Percentiles rank a stretch among this genome's conserved stretches.
Conservation (phyloP, 2,888 invertebrate genomes). For the Hypomecis atomaria region DNA sequence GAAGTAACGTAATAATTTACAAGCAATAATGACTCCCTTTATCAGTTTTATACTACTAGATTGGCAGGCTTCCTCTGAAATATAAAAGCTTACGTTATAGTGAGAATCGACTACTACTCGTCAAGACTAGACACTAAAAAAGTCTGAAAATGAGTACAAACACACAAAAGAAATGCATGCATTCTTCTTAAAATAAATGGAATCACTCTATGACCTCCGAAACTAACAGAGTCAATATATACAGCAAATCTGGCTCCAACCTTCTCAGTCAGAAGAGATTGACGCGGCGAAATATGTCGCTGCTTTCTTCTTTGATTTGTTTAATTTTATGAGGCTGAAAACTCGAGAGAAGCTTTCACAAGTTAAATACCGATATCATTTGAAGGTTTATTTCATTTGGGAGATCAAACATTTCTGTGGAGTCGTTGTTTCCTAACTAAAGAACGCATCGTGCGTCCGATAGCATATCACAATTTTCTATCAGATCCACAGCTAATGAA, state of each 20-base stretch:
- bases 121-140: constrained; percentile 81
- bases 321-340: constrained; percentile 8
- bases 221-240: constrained; percentile 75
- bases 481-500: constrained; percentile 55
- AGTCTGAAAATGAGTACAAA: constrained; percentile 80
- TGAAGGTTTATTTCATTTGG: constrained; percentile 31
- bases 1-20: constrained; percentile 36
- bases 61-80: constrained; percentile 71
- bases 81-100: constrained; percentile 73
- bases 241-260: constrained; percentile 55
- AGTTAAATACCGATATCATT: constrained; percentile 35
- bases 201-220: constrained; percentile 79
- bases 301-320: constrained; percentile 10
- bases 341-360: constrained; percentile 7
- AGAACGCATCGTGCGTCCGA: constrained; percentile 35
- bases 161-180: constrained; percentile 83
- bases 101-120: constrained; percentile 78
- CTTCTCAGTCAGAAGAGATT: constrained; percentile 3
- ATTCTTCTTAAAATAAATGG: constrained; percentile 83
- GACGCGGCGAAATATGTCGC: constrained; percentile 1
- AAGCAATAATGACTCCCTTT: constrained; percentile 4
- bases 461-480: constrained; percentile 54
- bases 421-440: constrained; percentile 19
- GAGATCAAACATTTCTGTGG: constrained; percentile 50
- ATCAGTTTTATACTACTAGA: constrained; percentile 47